A percentile compares a stretch with the other conserved stretches of the same genome.
These are phyloP conservation scores for Ranitomeya imitator DNA, from an alignment of 2,113 vertebrate species.

Conservation along the genomic window DNA sequence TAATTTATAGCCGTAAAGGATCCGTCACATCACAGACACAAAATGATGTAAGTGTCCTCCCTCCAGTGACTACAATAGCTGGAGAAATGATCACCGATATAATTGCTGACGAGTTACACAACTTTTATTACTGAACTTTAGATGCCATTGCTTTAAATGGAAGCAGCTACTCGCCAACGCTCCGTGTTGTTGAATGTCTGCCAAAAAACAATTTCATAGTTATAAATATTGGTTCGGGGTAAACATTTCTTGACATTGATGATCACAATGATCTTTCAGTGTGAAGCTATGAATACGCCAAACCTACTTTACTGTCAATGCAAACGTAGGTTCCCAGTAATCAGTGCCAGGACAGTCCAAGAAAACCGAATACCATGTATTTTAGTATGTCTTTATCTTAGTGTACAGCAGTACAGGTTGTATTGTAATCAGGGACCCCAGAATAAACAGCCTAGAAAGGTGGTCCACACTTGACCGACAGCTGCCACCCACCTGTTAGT, in stretches of 20 bases:
- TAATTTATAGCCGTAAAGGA: too few relatives aligned
- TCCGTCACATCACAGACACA: too few relatives aligned
- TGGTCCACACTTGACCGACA: neutral
- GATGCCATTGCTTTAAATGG: constrained; percentile 32
- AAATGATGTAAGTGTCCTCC: neutral
- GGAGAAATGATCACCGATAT: neutral
- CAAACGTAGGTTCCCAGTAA: neutral
- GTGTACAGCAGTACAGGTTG: neutral
- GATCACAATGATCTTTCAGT: neutral
- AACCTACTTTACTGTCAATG: neutral
- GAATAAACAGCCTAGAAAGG: neutral
- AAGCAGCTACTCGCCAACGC: neutral
- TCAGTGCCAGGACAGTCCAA: neutral
- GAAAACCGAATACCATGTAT: neutral
- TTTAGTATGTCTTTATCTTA: neutral
- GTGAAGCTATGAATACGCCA: neutral
- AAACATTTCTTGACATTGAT: neutral
- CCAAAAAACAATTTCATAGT: constrained; percentile 19
- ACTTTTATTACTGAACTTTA: neutral
- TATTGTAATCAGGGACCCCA: neutral
- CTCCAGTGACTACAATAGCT: neutral
- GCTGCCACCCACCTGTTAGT: neutral
- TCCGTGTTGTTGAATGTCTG: neutral
- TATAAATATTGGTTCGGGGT: neutral
- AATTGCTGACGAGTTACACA: neutral